Conservation (phyloP, 1,140 invertebrate species). For the Eriocheir sinensis region DNA sequence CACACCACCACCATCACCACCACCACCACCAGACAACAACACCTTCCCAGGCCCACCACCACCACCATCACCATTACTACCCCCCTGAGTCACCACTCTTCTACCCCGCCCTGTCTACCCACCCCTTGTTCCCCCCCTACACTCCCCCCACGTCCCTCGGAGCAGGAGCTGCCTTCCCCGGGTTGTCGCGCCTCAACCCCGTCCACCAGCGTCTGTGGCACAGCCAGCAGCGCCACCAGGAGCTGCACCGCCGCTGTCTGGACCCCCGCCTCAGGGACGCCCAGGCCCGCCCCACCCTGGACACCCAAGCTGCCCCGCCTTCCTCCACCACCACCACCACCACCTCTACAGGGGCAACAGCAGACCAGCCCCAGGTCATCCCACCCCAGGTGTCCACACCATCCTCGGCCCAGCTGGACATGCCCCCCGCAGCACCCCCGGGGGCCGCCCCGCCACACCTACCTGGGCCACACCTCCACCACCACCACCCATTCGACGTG, state of each 20-base stretch:
- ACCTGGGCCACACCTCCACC: slow-evolving; percentile 78
- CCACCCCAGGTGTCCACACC: slow-evolving; percentile 30
- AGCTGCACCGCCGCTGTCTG: slow-evolving; percentile 76
- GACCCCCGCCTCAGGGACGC: slow-evolving; percentile 66
- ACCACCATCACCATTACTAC: slow-evolving; percentile 79
- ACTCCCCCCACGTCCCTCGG: slow-evolving; percentile 73
- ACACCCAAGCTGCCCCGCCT: slow-evolving; percentile 53
- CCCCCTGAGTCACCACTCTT: slow-evolving; percentile 67
- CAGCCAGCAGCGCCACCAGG: slow-evolving; percentile 74
- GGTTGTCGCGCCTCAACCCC: slow-evolving; percentile 74
- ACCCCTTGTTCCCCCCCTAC: slow-evolving; percentile 69
- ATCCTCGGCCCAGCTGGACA: not conserved
- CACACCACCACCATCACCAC: slow-evolving; percentile 71
- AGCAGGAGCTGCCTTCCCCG: slow-evolving; percentile 69
- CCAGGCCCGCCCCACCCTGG: slow-evolving; percentile 67
- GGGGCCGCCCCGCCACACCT: slow-evolving; percentile 59
- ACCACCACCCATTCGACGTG: slow-evolving; percentile 67
- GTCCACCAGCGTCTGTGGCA: slow-evolving; percentile 77
- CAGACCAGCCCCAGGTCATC: slow-evolving; percentile 69
- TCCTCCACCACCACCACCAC: slow-evolving; percentile 62
- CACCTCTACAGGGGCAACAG: slow-evolving; percentile 64
- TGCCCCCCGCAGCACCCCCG: slow-evolving; percentile 51
- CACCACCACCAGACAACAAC: slow-evolving; percentile 76
- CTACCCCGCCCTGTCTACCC: slow-evolving; percentile 67
- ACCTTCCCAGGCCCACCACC: slow-evolving; percentile 78